phyloP scores from a whole-genome alignment of 2,888 invertebrate species.

The Drosophila rellima region DNA sequence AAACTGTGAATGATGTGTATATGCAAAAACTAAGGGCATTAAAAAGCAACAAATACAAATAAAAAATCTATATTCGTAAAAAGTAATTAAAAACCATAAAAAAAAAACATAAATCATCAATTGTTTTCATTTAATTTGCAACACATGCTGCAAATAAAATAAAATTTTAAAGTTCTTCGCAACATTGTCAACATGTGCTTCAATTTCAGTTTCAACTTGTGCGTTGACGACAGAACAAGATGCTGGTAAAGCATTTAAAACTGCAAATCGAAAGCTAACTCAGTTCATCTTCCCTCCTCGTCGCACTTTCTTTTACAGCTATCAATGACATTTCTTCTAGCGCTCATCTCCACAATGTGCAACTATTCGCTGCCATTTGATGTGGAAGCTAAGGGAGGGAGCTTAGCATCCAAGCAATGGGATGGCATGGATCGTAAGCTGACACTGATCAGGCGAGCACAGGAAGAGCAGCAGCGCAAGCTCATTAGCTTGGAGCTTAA shows the following conservation, averaged over 20 bases:
- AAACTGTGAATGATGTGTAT: slow-evolving; percentile 43
- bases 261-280: neutral
- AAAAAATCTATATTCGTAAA: slow-evolving; percentile 74
- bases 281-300: neutral
- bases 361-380: neutral
- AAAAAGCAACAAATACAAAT: slow-evolving; percentile 56
- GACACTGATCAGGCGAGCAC: slow-evolving; percentile 85
- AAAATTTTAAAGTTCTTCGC: neutral
- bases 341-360: slow-evolving; percentile 41
- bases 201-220: slow-evolving; percentile 27
- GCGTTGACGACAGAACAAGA: slow-evolving; percentile 5
- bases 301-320: slow-evolving; percentile 42
- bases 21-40: slow-evolving; percentile 59
- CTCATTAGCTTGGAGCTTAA: slow-evolving; percentile 85
- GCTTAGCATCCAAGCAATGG: slow-evolving; percentile 61
- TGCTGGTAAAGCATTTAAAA: slow-evolving; percentile 43
- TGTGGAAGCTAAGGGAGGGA: neutral
- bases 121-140: slow-evolving; percentile 24
- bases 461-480: slow-evolving; percentile 77
- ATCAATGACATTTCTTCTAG: slow-evolving; percentile 44
- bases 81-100: slow-evolving; percentile 45
- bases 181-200: slow-evolving; percentile 20
- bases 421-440: slow-evolving; percentile 86
- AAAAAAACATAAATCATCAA: slow-evolving; percentile 43
- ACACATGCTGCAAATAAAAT: slow-evolving; percentile 38